Conservation (phyloP, 1,140 invertebrate species). For the Calycopis cecrops region DNA sequence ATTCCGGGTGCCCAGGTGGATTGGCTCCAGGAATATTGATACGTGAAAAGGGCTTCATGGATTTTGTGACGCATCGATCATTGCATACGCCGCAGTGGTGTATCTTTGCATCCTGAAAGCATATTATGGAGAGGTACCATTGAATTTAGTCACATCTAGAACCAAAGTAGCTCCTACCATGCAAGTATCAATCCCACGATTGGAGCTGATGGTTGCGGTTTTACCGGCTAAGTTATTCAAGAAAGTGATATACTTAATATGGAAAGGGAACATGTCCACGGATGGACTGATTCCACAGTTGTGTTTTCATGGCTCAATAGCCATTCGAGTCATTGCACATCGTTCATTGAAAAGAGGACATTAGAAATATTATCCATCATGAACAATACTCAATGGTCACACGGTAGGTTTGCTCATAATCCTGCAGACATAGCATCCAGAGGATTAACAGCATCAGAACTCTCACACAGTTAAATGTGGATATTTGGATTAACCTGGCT, state of each 20-base stretch:
- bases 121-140: too few relatives aligned
- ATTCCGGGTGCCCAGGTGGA: too few relatives aligned
- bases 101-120: too few relatives aligned
- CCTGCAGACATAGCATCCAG: slow-evolving; percentile 22
- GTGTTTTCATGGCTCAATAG: slow-evolving; percentile 19
- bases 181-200: too few relatives aligned
- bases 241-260: too few relatives aligned
- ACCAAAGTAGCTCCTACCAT: slow-evolving; percentile 13
- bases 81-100: too few relatives aligned
- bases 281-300: slow-evolving; percentile 17
- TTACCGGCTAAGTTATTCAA: not conserved
- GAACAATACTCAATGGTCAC: slow-evolving; percentile 20
- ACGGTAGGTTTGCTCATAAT: slow-evolving; percentile 19
- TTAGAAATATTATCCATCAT: slow-evolving; percentile 16
- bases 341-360: slow-evolving; percentile 15
- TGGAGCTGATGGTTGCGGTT: not conserved
- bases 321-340: slow-evolving; percentile 17
- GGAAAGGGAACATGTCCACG: too few relatives aligned
- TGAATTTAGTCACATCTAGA: not conserved
- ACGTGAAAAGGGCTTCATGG: too few relatives aligned
- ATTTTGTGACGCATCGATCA: too few relatives aligned
- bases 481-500: not conserved
- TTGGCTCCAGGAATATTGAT: too few relatives aligned
- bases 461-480: not conserved
- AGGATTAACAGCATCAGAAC: slow-evolving; percentile 13